Evolutionary conservation across 2,113 vertebrate genomes (phyloP).

Genomic region (Phylloscopus trochiloides): DNA sequence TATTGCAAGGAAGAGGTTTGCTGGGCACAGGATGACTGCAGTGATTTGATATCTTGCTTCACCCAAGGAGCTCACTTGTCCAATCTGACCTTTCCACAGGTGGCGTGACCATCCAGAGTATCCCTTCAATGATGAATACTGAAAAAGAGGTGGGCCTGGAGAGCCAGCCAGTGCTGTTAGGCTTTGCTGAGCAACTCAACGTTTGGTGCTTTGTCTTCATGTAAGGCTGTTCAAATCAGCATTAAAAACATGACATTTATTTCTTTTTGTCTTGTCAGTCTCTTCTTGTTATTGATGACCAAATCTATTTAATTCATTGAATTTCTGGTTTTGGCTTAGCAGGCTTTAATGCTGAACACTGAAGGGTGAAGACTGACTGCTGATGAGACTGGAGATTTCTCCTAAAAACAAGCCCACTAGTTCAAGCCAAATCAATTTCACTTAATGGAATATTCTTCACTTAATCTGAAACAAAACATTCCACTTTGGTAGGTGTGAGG

Average conservation of each 20-base stretch:
- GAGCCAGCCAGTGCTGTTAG: neutral
- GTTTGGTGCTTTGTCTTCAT: neutral
- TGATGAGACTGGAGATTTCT: neutral
- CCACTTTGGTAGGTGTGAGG: neutral
- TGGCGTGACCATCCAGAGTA: slow-evolving; percentile 93
- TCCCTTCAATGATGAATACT: slow-evolving; percentile 90
- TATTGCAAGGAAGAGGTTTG: neutral
- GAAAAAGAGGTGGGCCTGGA: neutral
- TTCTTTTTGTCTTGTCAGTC: neutral
- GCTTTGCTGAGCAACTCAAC: neutral
- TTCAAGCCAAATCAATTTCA: neutral
- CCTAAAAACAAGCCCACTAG: neutral
- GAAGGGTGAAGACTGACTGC: neutral
- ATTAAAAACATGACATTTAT: slow-evolving; percentile 40
- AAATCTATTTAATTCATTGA: neutral
- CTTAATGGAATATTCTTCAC: neutral
- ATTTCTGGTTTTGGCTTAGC: neutral
- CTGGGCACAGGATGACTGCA: neutral
- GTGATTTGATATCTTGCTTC: neutral
- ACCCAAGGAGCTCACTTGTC: neutral
- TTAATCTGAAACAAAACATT: neutral
- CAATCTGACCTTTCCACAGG: slow-evolving; percentile 72
- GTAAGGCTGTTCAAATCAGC: neutral
- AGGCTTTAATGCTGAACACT: neutral
- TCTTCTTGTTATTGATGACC: neutral